Base-by-base conservation (phyloP, 2,888 invertebrate genomes). In the Idaea straminata region DNA sequence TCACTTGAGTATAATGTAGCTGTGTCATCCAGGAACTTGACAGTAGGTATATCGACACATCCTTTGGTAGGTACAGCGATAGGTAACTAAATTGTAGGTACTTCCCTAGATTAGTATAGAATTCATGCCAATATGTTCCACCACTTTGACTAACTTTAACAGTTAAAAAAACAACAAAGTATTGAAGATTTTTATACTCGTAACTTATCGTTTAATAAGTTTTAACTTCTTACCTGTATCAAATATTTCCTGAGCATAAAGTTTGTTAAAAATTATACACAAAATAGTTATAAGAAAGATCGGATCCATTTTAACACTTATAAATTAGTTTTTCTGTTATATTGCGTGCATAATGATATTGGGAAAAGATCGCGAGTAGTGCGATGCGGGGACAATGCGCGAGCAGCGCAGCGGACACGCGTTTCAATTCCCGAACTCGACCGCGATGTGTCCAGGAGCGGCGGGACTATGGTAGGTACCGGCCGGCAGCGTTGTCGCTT, bases 341-440 rank as follows among this genome's bases (percentile, higher is more conserved):
- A 69, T 70, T 71, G 74, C 72, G 67, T 74, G 70, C 77, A 79
- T 80, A 79, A 81, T 77, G 78, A 80, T 78, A 73, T 73, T 74
- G 75, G 79, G 78, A 78, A 25, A 78, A 84, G 83, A 80, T 82
- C 79, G 78, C 80, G 75, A 79, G n/a, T 25, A 13, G 13, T 47
- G 47, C 13, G 47, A 75, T 77, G 80, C 80, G 79, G 82, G 80
- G 79, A 82, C 84, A 86, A 82, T 82, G 80, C 83, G 80, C 79
- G 84, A 82, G 83, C 76, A 47, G 77, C 80, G 77, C 76, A 85
- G 83, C 89, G 92, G 92, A 91, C 92, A 89, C 90, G 89, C 91
- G 85, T 72, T 84, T 85, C 91, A 91, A 91, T 92, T 91, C 90
- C 82, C 85, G 83, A 85, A 82, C 82, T 86, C 84, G 85, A 81